Evolutionary conservation across 2,888 invertebrate species (phyloP).

Genomic region (Torymus aiolomorphi): DNA sequence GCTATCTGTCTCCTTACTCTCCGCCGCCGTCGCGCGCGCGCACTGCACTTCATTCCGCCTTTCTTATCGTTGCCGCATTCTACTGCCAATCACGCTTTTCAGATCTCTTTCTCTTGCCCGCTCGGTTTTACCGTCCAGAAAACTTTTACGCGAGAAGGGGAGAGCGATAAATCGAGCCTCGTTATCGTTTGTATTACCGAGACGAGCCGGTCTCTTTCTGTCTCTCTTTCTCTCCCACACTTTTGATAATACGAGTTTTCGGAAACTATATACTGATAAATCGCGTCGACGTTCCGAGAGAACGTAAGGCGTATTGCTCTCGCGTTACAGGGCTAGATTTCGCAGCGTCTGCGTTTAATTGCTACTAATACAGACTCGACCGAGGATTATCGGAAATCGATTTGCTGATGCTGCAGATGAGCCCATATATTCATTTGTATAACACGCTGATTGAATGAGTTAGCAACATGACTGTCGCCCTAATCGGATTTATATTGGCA

Average conservation of each 20-base stretch:
- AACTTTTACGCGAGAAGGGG: background rate
- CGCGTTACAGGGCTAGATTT: background rate
- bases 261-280: background rate
- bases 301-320: background rate
- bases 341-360: background rate
- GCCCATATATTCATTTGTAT: background rate
- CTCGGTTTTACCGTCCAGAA: conserved; percentile 7
- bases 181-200: conserved; percentile 26
- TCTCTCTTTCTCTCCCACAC: background rate
- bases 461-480: background rate
- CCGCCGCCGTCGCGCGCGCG: conserved; percentile 22
- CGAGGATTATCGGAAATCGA: conserved; percentile 30
- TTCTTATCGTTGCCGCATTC: conserved; percentile 58
- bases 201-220: background rate
- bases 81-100: conserved; percentile 48
- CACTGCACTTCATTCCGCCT: conserved; percentile 30
- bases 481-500: background rate
- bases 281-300: no score
- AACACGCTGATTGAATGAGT: conserved; percentile 14
- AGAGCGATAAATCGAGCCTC: conserved; percentile 18
- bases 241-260: background rate
- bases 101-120: conserved; percentile 20
- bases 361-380: background rate
- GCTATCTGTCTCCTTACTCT: conserved; percentile 15
- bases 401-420: background rate